Evolutionary conservation across 2,888 invertebrate species (phyloP), one percentile per base, ranked within the genome.

Genomic region (Flexamia atlantica): DNA sequence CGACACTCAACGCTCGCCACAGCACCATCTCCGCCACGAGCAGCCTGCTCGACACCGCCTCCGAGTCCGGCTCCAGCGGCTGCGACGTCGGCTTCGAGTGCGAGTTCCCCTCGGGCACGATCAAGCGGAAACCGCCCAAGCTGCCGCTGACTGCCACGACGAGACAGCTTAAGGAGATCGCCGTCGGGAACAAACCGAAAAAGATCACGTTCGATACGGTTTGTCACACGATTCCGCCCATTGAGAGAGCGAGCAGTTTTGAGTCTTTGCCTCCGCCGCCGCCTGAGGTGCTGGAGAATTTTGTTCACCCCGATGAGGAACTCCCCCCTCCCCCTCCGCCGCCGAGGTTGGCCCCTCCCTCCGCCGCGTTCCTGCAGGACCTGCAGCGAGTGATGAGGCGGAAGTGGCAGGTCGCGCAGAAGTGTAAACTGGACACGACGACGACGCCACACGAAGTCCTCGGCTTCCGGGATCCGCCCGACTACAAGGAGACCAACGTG

Each of bases 71-170:
- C 12, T 85, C 85, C 7, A 85, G 84, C 23, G 88, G 88, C 1
- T 87, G 88, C 74, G 88, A 88, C 70, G 89, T 90, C 46, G 91
- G 90, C 12, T 91, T 91, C 85, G 91, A 91, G 85, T 89, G 90
- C 17, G 91, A 91, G 84, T 90, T 90, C 85, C 90, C 91, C 0
- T 88, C 88, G 40, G 96, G 96, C 42, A 98, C 98, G 42, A 97
- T 98, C 85, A 98, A 98, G 89, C 93, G 98, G 70, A 98, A 98
- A 89, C 98, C 98, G 0, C 97, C 97, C 9, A 97, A 97, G 90
- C 93, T 98, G 76, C 98, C 97, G 0, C 90, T 97, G 86, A 98
- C 98, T 2, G 96, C 96, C 89, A 97, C 97, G 91, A 97, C 97
- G 0, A 92, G 98, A 17, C 97, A 97, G 88, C 91, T 98, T 84